Evolutionary conservation across 2,888 invertebrate genomes (phyloP).

Genomic region (Diarsia brunnea): DNA sequence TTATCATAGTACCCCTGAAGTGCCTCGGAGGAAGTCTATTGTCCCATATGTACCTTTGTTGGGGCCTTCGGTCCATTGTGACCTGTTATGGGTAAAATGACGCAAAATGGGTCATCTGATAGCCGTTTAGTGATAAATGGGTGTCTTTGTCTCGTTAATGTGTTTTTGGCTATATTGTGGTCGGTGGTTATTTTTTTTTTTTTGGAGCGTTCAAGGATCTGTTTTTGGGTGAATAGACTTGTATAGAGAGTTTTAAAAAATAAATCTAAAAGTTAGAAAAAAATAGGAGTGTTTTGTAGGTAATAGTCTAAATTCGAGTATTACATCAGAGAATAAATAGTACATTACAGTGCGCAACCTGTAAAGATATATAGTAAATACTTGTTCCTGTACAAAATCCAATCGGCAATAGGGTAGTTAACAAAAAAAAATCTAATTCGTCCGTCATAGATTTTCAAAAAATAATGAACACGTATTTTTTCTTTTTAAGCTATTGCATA

Average conservation of each 20-base stretch:
- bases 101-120: slow-evolving; percentile 47
- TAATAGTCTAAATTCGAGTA: no score
- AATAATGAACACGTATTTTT: no score
- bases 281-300: no score
- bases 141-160: slow-evolving; percentile 43
- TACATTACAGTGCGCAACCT: no score
- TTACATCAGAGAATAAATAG: no score
- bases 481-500: no score
- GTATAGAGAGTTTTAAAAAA: neutral
- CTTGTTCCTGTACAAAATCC: no score
- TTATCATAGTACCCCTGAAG: slow-evolving; percentile 24
- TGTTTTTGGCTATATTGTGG: slow-evolving; percentile 26
- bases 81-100: slow-evolving; percentile 46
- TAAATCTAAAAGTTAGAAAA: no score
- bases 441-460: no score
- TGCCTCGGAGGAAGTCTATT: slow-evolving; percentile 47
- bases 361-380: no score
- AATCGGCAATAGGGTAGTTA: no score
- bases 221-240: neutral
- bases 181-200: slow-evolving; percentile 23
- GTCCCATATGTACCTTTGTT: slow-evolving; percentile 46
- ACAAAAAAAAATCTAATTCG: no score
- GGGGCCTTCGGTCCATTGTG: slow-evolving; percentile 30
- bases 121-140: slow-evolving; percentile 33
- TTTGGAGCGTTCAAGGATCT: neutral